Evolutionary conservation across 1,140 invertebrate species (phyloP).

Genomic region (Marisa cornuarietis): DNA sequence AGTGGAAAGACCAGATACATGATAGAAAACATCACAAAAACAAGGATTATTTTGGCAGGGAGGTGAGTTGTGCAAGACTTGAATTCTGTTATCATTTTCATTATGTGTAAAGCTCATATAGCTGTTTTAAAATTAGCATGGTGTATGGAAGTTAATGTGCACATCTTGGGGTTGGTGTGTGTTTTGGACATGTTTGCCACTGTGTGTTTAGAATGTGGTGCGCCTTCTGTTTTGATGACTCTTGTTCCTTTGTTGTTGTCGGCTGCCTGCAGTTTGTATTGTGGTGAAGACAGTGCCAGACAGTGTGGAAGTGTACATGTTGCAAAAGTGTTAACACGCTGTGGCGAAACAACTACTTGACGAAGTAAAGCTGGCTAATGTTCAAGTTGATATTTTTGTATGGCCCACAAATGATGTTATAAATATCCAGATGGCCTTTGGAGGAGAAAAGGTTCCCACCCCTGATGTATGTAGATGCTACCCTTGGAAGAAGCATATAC

Average conservation of each 20-base stretch:
- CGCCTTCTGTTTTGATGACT: background rate
- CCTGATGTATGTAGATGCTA: background rate
- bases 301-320: background rate
- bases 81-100: background rate
- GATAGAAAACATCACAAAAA: conserved; percentile 99
- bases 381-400: no score
- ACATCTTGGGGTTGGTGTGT: background rate
- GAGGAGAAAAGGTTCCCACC: no score
- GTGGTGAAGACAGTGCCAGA: background rate
- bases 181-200: background rate
- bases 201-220: background rate
- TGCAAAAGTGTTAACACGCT: no score
- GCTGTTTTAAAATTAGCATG: background rate
- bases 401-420: no score
- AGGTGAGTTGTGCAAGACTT: conserved; percentile 60
- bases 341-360: no score
- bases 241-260: background rate
- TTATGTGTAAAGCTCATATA: no score
- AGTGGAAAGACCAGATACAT: conserved; percentile 97
- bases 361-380: no score
- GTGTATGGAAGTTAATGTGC: background rate
- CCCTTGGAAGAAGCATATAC: no score
- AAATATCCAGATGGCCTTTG: no score
- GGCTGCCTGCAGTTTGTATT: background rate
- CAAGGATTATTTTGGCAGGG: conserved; percentile 96